phyloP scores from a whole-genome alignment of 2,888 invertebrate species.

The Aspidiotus rigidus region DNA sequence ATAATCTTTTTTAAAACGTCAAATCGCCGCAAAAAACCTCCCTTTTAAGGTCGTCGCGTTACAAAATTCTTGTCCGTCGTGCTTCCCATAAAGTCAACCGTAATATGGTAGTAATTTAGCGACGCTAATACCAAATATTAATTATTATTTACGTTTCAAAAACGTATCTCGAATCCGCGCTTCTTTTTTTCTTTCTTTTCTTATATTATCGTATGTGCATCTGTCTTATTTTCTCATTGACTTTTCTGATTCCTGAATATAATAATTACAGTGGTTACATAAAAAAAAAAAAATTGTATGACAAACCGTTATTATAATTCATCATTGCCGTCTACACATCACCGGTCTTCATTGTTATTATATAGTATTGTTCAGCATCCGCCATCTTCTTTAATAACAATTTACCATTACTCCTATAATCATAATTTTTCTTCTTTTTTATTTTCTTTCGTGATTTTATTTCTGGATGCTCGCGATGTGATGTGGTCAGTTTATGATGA shows the following conservation, averaged over 20 bases:
- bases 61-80: background rate
- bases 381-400: constrained; percentile 33
- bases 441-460: background rate
- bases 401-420: constrained; percentile 19
- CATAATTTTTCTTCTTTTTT: constrained; percentile 15
- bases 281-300: constrained; percentile 12
- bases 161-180: background rate
- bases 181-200: background rate
- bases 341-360: constrained; percentile 6
- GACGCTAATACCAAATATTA: constrained; percentile 10
- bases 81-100: constrained; percentile 1
- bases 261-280: constrained; percentile 33
- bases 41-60: constrained; percentile 1
- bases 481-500: constrained; percentile 23
- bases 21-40: background rate
- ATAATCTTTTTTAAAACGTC: no score
- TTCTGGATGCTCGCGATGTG: constrained; percentile 15
- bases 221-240: constrained; percentile 26
- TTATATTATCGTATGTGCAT: constrained; percentile 10
- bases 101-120: background rate
- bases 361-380: constrained; percentile 32
- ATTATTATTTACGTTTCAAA: constrained; percentile 30
- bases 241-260: constrained; percentile 30
- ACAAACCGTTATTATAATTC: constrained; percentile 34
- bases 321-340: constrained; percentile 30